Percentiles rank a stretch among this genome's conserved stretches.
phyloP scores from a whole-genome alignment of 2,797 vertebrate species.

The Lycodopsis pacificus region DNA sequence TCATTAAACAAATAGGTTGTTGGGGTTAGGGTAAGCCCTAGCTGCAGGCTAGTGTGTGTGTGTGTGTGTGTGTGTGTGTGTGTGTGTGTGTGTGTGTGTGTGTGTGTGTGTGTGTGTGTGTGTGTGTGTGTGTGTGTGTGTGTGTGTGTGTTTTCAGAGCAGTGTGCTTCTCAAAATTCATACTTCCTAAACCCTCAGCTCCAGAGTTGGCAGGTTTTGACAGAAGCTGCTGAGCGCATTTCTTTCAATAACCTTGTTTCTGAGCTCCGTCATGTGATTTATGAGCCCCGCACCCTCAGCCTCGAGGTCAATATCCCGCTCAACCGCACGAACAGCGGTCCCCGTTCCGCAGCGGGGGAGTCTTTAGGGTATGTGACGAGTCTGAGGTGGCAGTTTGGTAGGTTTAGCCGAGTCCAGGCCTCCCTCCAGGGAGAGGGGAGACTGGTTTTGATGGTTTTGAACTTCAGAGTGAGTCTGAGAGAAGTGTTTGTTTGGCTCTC shows the following conservation, averaged over 20 bases:
- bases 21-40: constrained; percentile 35
- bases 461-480: constrained; percentile 62
- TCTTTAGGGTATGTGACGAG: constrained; percentile 39
- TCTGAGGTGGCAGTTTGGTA: constrained; percentile 54
- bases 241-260: constrained; percentile 62
- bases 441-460: constrained; percentile 69
- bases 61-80: constrained; percentile 13
- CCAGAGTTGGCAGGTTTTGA: constrained; percentile 54
- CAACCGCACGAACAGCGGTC: constrained; percentile 41
- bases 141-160: constrained; percentile 18
- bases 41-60: constrained; percentile 28
- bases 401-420: constrained; percentile 36
- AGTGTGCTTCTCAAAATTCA: constrained; percentile 64
- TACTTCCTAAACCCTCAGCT: constrained; percentile 53
- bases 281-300: constrained; percentile 57
- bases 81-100: constrained; percentile 7
- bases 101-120: constrained; percentile 2
- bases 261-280: constrained; percentile 72
- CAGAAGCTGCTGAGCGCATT: constrained; percentile 66
- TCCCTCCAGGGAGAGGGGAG: constrained; percentile 40
- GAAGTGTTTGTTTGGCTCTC: constrained; percentile 76
- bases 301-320: constrained; percentile 43
- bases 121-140: constrained; percentile 10
- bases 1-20: constrained; percentile 74
- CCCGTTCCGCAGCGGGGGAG: constrained; percentile 34